Percentiles rank a stretch among this genome's conserved stretches.
Evolutionary conservation across 1,140 invertebrate species (phyloP).

Genomic region (Penaeus japonicus): DNA sequence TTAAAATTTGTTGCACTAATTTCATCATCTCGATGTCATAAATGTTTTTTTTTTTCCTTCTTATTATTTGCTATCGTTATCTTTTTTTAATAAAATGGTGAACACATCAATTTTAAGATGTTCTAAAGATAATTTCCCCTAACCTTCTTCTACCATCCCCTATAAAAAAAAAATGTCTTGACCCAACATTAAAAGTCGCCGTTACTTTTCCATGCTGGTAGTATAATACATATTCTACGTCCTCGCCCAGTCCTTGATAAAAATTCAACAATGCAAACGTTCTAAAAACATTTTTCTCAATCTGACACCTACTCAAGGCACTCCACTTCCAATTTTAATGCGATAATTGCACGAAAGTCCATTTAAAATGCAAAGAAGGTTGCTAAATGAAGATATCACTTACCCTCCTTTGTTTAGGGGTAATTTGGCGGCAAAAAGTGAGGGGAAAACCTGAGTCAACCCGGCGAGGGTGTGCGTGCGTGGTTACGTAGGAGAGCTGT

Average conservation of each 20-base stretch:
- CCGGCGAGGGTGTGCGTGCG: neutral
- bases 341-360: slow-evolving; percentile 52
- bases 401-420: slow-evolving; percentile 47
- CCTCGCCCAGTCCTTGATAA: neutral
- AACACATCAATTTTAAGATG: too few species aligned
- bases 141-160: too few species aligned
- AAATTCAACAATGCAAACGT: slow-evolving; percentile 27
- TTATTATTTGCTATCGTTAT: too few species aligned
- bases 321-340: slow-evolving; percentile 38
- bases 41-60: too few species aligned
- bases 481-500: neutral
- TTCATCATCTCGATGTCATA: too few species aligned
- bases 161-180: too few species aligned
- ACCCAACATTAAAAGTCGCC: too few species aligned
- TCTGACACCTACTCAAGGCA: slow-evolving; percentile 36
- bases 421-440: slow-evolving; percentile 21
- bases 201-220: too few species aligned
- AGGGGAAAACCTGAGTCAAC: neutral
- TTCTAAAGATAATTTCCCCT: too few species aligned
- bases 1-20: too few species aligned
- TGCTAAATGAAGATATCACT: slow-evolving; percentile 53
- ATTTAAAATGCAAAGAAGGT: slow-evolving; percentile 54
- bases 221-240: too few species aligned
- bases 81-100: too few species aligned
- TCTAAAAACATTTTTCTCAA: slow-evolving; percentile 32